phyloP scores from a whole-genome alignment of 1,140 invertebrate species.

The Tigriopus japonicus region DNA sequence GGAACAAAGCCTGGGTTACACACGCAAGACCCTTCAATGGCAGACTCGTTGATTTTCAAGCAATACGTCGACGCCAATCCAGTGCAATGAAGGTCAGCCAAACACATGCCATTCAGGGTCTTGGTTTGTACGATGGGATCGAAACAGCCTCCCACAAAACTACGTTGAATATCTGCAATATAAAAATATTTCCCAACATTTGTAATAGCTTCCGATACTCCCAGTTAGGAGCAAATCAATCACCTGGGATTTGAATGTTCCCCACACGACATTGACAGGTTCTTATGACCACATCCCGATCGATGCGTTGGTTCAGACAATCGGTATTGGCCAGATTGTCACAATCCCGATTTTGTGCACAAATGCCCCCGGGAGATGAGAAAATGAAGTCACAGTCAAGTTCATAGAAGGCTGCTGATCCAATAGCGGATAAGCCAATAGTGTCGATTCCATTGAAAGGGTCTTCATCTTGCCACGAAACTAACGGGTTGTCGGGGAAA shows the following conservation, averaged over 20 bases:
- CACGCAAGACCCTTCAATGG: neutral
- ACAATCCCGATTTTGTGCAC: no score
- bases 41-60: neutral
- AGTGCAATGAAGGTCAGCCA: neutral
- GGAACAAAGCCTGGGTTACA: neutral
- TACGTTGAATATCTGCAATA: neutral
- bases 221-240: neutral
- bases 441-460: no score
- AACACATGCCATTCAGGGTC: neutral
- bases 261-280: neutral
- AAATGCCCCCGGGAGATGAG: no score
- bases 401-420: no score
- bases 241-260: neutral
- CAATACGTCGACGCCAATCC: neutral
- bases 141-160: neutral
- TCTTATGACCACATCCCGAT: neutral
- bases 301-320: no score
- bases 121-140: neutral
- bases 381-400: no score
- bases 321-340: no score
- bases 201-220: neutral
- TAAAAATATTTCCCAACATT: neutral
- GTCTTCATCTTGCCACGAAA: neutral
- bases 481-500: neutral
- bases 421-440: no score